Evolutionary conservation across 1,140 invertebrate species (phyloP).

Genomic region (Camponotus vicinus): DNA sequence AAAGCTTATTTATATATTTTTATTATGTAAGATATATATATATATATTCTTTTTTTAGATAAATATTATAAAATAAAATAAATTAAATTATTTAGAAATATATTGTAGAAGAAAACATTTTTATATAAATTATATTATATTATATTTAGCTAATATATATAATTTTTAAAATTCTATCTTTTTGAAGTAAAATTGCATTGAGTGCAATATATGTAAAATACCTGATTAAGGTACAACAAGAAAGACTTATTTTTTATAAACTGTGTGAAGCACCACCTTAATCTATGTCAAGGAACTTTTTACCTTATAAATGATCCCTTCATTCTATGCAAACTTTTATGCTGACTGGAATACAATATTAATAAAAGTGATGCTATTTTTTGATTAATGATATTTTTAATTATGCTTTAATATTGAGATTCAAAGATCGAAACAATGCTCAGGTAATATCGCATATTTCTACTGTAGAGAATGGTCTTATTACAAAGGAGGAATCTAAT

Average conservation of each 20-base stretch:
- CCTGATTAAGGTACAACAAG: neutral
- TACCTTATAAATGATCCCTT: conserved; percentile 32
- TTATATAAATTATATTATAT: neutral
- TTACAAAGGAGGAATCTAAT: conserved; percentile 20
- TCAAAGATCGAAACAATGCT: neutral
- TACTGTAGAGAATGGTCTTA: neutral
- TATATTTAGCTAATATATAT: neutral
- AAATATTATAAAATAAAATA: neutral
- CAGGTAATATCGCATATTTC: neutral
- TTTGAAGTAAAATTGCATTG: neutral
- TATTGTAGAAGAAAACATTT: neutral
- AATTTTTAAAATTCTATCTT: neutral
- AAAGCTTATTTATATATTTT: neutral
- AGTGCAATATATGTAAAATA: conserved; percentile 10
- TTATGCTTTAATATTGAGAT: neutral
- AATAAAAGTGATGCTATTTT: neutral
- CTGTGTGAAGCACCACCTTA: neutral
- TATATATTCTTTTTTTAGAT: neutral
- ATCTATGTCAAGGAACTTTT: conserved; percentile 19
- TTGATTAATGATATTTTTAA: neutral
- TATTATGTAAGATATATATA: neutral
- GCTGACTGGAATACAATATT: neutral
- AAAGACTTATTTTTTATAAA: conserved; percentile 2
- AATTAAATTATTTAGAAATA: neutral
- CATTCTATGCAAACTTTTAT: conserved; percentile 16